phyloP scores from a whole-genome alignment of 1,140 invertebrate genomes.

The Scaptomyza graminum region DNA sequence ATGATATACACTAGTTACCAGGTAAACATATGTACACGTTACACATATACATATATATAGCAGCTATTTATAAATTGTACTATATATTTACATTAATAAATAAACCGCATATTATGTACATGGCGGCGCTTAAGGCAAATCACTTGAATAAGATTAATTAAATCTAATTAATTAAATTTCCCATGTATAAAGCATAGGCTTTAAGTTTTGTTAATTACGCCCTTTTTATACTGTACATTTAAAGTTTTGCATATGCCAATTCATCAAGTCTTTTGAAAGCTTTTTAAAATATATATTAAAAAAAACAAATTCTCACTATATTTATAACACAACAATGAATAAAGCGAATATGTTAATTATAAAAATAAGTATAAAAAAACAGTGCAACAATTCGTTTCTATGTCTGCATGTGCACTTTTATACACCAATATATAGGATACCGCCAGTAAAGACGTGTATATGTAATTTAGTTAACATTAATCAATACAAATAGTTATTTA shows the following conservation, averaged over 20 bases:
- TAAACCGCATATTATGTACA: slow-evolving; percentile 42
- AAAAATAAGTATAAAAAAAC: slow-evolving; percentile 18
- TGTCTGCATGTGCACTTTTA: slow-evolving; percentile 60
- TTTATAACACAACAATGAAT: slow-evolving; percentile 47
- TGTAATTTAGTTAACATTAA: slow-evolving; percentile 61
- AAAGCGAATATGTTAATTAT: slow-evolving; percentile 26
- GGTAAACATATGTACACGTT: slow-evolving; percentile 60
- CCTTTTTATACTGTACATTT: slow-evolving; percentile 54
- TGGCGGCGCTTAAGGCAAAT: slow-evolving; percentile 37
- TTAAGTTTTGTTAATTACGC: slow-evolving; percentile 47
- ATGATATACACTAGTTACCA: slow-evolving; percentile 37
- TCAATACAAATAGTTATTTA: slow-evolving; percentile 48
- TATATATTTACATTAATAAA: slow-evolving; percentile 46
- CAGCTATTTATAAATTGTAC: slow-evolving; percentile 67
- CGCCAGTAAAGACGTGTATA: slow-evolving; percentile 51
- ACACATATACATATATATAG: slow-evolving; percentile 48
- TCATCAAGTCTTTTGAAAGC: slow-evolving; percentile 62
- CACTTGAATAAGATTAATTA: slow-evolving; percentile 43
- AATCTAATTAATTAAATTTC: slow-evolving; percentile 52
- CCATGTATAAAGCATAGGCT: slow-evolving; percentile 64
- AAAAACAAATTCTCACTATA: slow-evolving; percentile 72
- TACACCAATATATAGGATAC: slow-evolving; percentile 47
- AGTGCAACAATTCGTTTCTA: slow-evolving; percentile 39
- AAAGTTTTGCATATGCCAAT: slow-evolving; percentile 33
- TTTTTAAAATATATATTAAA: slow-evolving; percentile 55